Base-by-base conservation (phyloP, 2,888 invertebrate genomes). In the Andrena trimmerana region DNA sequence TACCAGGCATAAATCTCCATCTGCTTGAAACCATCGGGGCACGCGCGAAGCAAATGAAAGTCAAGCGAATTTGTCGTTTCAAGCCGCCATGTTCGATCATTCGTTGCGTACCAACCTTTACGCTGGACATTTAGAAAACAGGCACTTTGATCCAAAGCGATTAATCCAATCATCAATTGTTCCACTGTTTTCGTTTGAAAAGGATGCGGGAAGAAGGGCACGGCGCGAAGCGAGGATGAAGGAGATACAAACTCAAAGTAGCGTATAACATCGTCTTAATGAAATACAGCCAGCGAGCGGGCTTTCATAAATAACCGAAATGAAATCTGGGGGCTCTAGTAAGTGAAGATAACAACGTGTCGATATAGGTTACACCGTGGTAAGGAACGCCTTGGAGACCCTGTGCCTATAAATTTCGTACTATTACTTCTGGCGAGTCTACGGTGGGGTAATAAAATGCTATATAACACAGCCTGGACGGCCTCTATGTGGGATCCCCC, bases 311-410 rank as follows among this genome's bases (percentile, higher is more conserved):
- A 86, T 85, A 87, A 87, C 71, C 50, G 72, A 88, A 86, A 86
- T 82, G 86, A 86, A 86, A 88, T 71, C 74, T 66, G 31, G 68
- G 33, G 74, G 54, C 36, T 60, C 60, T 59, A 70, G 76, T 83
- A 78, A 78, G 84, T 86, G 88, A 83, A 87, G 87, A 87, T 87
- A 87, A 87, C 81, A 86, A 88, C 83, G 81, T 83, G 87, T 88
- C 87, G 86, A 88, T 87, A 86, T 83, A 83, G 87, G 72, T 88
- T 86, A 70, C 13, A 71, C 69, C 69, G 66, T 60, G 70, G 73
- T 59, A 68, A 71, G 81, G 67, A 76, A 71, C 76, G 88, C 77
- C 86, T 70, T 70, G 79, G 81, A 78, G 71, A 52, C 75, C 75
- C 73, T 8, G 72, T 67, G 79, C 75, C 88, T 88, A 87, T 87